Base-by-base conservation (phyloP, 2,888 invertebrate species). In the Acanthopleura granulata region DNA sequence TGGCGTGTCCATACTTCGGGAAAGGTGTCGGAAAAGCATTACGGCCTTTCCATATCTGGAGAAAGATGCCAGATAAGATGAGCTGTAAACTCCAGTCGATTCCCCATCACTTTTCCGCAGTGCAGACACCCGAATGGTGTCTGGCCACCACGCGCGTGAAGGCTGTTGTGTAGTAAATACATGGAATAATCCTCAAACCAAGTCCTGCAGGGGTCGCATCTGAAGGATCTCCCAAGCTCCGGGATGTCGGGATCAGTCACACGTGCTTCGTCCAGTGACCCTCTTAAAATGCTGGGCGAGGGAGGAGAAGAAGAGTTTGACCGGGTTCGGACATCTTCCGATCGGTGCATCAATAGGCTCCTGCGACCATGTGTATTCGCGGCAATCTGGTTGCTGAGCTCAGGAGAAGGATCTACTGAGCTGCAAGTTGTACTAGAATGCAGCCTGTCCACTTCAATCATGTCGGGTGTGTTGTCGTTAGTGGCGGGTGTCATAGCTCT, bases 11-110 rank as follows among this genome's bases (percentile, higher is more conserved):
- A n/a, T n/a, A n/a, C n/a, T n/a, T n/a, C n/a, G n/a, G n/a, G n/a
- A n/a, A n/a, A n/a, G n/a, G n/a, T n/a, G n/a, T n/a, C n/a, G n/a
- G n/a, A n/a, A n/a, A n/a, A 40, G 3, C 40, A 40, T 9, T 40
- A 40, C 40, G 9, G 9, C 40, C 40, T 18, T 74, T 84, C 84
- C 82, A 86, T 82, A 49, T 79, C 79, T 4, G 86, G 85, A 69
- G 85, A 84, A 30, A 86, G 75, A 76, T 86, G 86, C 86, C 86
- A 86, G 1, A 86, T 79, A 70, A 86, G 74, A 76, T 86, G 86
- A 0, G 86, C 86, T 72, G 83, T 85, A 69, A 86, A 86, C 75
- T 86, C 86, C 6, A 86, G 79, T 9, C 86, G 80, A 72, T 86
- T 86, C 15, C 86, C 86, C 0, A 86, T 78, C 61, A 83, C 83